Conservation (phyloP, 2,888 invertebrate genomes). For the Chloroclystis v-ata region DNA sequence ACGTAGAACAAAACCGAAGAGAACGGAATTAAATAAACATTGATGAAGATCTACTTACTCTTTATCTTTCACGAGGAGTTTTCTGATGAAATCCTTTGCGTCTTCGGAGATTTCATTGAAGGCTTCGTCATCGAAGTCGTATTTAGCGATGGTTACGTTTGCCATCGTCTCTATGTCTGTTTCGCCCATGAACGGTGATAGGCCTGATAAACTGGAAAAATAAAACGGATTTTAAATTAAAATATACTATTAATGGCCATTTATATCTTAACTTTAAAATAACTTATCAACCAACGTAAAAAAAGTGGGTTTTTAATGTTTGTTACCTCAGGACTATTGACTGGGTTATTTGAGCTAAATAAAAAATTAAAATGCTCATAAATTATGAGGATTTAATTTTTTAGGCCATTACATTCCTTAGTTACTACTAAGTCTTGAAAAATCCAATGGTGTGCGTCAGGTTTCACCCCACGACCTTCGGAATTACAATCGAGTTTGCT, state of each 20-base stretch:
- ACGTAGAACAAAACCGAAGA: slow-evolving; percentile 2
- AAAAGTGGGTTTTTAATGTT: no score
- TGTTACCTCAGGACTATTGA: no score
- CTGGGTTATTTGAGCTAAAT: no score
- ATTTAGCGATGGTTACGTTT: slow-evolving; percentile 98
- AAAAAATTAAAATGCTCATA: no score
- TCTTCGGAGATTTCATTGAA: slow-evolving; percentile 96
- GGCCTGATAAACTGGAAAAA: slow-evolving; percentile 87
- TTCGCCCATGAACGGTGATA: slow-evolving; percentile 99
- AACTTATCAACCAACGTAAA: no score
- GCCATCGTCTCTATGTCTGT: slow-evolving; percentile 98
- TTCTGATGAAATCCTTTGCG: slow-evolving; percentile 96
- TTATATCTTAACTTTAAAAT: background rate
- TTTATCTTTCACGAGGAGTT: slow-evolving; percentile 93
- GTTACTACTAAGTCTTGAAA: no score
- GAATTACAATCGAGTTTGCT: no score
- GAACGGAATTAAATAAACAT: slow-evolving; percentile 1
- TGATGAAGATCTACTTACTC: slow-evolving; percentile 81
- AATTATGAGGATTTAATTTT: no score
- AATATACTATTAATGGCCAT: background rate
- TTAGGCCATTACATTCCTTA: no score
- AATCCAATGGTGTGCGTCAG: no score
- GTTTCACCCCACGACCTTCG: no score
- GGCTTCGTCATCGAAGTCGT: slow-evolving; percentile 98
- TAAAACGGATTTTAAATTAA: background rate